A percentile compares a stretch with the other conserved stretches of the same genome.
These are phyloP conservation scores for Andrena cerasifolii DNA, from an alignment of 1,140 invertebrate genomes.

Conservation along the genomic window DNA sequence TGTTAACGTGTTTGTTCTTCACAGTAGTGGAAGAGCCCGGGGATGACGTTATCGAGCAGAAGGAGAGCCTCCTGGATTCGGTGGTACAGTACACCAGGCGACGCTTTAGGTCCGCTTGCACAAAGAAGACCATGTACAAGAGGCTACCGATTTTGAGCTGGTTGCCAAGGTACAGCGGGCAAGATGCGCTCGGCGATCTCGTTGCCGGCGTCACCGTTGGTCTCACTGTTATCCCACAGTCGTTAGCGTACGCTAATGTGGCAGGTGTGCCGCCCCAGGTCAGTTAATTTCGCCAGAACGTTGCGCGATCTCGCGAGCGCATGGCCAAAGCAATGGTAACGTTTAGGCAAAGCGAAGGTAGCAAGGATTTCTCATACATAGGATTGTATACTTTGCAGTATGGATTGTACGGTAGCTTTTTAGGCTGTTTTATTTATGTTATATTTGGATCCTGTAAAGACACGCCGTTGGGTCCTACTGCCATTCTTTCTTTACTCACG, in stretches of 20 bases:
- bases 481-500: constrained; percentile 91
- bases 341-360: background rate
- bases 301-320: no score
- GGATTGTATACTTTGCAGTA: constrained; percentile 84
- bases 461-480: constrained; percentile 93
- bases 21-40: constrained; percentile 79
- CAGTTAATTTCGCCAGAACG: constrained; percentile 35
- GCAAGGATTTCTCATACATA: no score
- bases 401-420: constrained; percentile 95
- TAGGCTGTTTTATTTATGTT: constrained; percentile 95
- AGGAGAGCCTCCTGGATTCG: constrained; percentile 69
- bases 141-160: constrained; percentile 88
- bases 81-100: constrained; percentile 71
- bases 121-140: constrained; percentile 87
- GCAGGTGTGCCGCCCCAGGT: constrained; percentile 90
- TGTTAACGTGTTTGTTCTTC: constrained; percentile 16
- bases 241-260: constrained; percentile 92
- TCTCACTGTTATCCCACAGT: constrained; percentile 91
- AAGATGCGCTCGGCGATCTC: constrained; percentile 89
- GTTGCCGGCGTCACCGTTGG: constrained; percentile 94
- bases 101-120: constrained; percentile 79
- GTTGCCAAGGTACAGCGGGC: constrained; percentile 87
- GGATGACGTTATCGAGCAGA: constrained; percentile 69
- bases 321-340: no score
- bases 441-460: constrained; percentile 95